Evolutionary conservation across 2,888 invertebrate genomes (phyloP), one percentile per base, ranked within the genome.

Genomic region (Pandemis corylana): DNA sequence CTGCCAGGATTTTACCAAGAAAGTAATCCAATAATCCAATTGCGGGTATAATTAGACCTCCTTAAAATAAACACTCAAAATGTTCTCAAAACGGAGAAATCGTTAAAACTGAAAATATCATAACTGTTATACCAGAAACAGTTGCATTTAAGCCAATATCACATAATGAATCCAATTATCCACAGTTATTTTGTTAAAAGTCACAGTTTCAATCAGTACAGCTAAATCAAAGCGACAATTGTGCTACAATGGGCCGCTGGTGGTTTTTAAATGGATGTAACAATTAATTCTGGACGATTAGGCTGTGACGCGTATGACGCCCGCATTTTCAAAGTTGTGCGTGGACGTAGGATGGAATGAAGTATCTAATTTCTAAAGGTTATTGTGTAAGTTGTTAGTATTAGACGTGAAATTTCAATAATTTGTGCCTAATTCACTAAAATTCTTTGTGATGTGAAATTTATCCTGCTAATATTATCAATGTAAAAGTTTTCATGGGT

Each of bases 281-380:
- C 94, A 94, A 94, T 94, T 94, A 94, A 94, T 94, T 93, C 93
- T 87, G 88, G 89, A 89, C 94, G 93, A 94, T 94, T 94, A 94
- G 89, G 87, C 87, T 44, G 64, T 41, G 77, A 68, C 64, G 65
- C 42, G 88, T 88, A 85, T 88, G 88, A 87, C 89, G 93, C 94
- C 94, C 94, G 94, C 94, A 94, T 94, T 90, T 91, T 86, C 85
- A 12, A 59, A 12, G 87, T 89, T 88, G 83, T 77, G 77, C 71
- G 81, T 78, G 79, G 88, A 89, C 84, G 75, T 63, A 82, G n/a
- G 79, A 79, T 12, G 3, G n/a, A 9, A 76, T 84, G 10, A 44
- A 68, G 6, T 49, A 62, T 66, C 4, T 64, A 5, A 12, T 42
- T 13, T 5, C 36, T 42, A 62, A 41, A 62, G 69, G 10, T 12